phyloP scores from a whole-genome alignment of 2,113 vertebrate genomes.

The Eurypyga helias region DNA sequence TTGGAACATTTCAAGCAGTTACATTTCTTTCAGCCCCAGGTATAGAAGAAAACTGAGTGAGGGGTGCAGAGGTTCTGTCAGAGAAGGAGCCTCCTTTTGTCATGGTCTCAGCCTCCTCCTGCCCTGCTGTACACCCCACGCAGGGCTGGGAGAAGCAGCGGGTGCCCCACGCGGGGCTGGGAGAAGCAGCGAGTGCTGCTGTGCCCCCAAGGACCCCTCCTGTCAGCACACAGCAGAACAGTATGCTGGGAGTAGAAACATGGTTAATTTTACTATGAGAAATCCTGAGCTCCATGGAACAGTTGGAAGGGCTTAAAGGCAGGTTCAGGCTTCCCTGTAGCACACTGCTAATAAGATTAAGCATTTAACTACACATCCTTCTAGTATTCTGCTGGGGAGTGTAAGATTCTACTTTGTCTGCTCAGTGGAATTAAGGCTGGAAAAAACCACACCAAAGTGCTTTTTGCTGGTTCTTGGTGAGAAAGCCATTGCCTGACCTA shows the following conservation, averaged over 20 bases:
- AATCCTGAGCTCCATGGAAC: neutral
- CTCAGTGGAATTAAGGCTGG: neutral
- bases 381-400: neutral
- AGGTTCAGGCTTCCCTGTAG: slow-evolving; percentile 28
- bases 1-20: neutral
- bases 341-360: slow-evolving; percentile 42
- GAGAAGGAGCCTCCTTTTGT: slow-evolving; percentile 25
- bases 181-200: neutral
- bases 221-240: neutral
- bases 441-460: neutral
- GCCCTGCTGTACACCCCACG: neutral
- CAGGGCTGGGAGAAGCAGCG: neutral
- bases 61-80: slow-evolving; percentile 5
- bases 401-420: neutral
- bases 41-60: neutral
- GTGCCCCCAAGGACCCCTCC: neutral
- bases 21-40: neutral
- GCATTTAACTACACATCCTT: neutral
- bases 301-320: slow-evolving; percentile 24
- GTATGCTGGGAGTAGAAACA: neutral
- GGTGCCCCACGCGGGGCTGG: neutral
- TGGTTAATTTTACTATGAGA: slow-evolving; percentile 43
- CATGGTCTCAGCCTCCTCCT: neutral
- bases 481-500: slow-evolving; percentile 37
- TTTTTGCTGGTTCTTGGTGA: neutral